These are phyloP conservation scores for Petrocephalus schoutedeni DNA, from an alignment of 2,797 vertebrate species.

Conservation along the genomic window DNA sequence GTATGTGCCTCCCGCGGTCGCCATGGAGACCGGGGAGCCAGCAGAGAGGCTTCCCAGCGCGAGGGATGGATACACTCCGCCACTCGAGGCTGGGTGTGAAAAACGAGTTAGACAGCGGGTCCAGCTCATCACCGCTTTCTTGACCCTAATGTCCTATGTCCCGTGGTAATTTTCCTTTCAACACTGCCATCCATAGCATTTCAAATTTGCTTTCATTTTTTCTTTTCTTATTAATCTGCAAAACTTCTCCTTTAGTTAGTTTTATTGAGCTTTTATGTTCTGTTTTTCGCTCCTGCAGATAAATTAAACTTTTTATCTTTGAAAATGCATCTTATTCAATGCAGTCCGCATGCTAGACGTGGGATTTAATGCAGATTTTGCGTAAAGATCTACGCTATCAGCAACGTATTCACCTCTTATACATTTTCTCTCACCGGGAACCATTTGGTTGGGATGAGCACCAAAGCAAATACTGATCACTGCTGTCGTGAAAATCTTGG, in stretches of 20 bases:
- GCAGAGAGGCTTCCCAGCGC: constrained; percentile 54
- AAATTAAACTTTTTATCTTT: not conserved
- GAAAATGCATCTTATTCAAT: not conserved
- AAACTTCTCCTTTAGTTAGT: not conserved
- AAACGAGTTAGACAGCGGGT: constrained; percentile 43
- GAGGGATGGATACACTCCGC: constrained; percentile 66
- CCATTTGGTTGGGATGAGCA: not conserved
- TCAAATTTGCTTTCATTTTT: not conserved
- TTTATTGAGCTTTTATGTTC: not conserved
- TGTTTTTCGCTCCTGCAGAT: not conserved
- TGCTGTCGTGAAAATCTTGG: not conserved
- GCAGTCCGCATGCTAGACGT: not conserved
- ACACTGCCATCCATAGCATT: not conserved
- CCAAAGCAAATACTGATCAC: not conserved
- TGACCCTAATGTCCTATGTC: not conserved
- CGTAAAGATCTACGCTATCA: not conserved
- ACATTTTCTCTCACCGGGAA: not conserved
- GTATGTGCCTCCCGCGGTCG: constrained; percentile 62
- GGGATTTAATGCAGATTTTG: not conserved
- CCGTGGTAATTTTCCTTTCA: not conserved
- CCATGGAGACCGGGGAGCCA: constrained; percentile 62
- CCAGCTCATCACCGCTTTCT: not conserved
- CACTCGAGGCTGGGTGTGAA: constrained; percentile 47
- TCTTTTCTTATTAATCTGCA: not conserved
- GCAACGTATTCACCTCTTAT: not conserved